phyloP scores from a whole-genome alignment of 2,797 vertebrate species.

The Tolypeutes matacus region DNA sequence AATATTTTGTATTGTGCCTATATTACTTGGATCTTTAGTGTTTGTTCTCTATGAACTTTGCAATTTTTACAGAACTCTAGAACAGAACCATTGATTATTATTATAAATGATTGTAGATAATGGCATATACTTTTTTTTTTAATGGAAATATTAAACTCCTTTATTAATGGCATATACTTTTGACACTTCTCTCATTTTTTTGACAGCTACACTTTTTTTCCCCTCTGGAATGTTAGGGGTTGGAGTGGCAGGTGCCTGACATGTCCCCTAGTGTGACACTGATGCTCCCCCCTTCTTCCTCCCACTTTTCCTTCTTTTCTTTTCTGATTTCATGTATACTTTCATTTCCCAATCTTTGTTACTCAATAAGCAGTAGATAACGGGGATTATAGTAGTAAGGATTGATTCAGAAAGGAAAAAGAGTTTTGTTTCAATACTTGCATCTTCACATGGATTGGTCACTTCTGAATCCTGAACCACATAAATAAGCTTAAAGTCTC shows the following conservation, averaged over 20 bases:
- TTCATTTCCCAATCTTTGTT: background rate
- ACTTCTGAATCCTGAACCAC: background rate
- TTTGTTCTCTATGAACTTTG: constrained; percentile 45
- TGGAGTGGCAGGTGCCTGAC: constrained; percentile 40
- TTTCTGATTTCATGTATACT: background rate
- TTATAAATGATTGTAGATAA: constrained; percentile 59
- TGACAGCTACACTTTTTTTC: constrained; percentile 3
- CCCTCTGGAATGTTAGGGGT: background rate
- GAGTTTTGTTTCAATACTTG: background rate
- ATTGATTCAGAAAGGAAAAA: background rate
- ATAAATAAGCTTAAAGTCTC: constrained; percentile 24
- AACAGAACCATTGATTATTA: constrained; percentile 66
- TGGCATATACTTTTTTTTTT: constrained; percentile 45
- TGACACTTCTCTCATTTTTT: constrained; percentile 47
- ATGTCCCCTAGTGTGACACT: background rate
- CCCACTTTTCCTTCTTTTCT: background rate
- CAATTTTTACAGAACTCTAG: constrained; percentile 54
- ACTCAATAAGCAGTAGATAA: background rate
- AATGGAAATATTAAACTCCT: no score
- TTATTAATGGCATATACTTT: constrained; percentile 53
- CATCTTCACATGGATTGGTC: background rate
- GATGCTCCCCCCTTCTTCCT: background rate
- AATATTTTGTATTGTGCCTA: constrained; percentile 43
- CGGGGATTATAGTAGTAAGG: background rate
- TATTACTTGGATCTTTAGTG: constrained; percentile 5